Conservation (phyloP, 2,888 invertebrate genomes). For the Gandaritis pyraliata region DNA sequence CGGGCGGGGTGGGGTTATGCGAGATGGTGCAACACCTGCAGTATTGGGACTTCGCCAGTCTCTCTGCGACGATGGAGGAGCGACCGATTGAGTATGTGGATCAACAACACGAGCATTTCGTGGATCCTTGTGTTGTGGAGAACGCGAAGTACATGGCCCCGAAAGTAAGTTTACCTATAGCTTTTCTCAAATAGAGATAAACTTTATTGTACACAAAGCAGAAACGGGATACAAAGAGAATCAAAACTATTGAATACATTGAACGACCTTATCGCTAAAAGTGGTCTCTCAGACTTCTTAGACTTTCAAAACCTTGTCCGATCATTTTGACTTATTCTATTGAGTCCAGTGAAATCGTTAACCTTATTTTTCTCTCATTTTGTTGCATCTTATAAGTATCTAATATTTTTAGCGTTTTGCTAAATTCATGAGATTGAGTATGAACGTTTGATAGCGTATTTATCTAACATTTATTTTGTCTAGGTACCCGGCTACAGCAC, state of each 20-base stretch:
- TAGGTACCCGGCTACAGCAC: constrained; percentile 92
- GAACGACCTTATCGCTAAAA: too few species aligned
- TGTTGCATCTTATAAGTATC: too few species aligned
- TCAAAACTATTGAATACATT: too few species aligned
- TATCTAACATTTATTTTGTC: constrained; percentile 54
- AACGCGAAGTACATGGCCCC: constrained; percentile 91
- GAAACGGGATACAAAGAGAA: too few species aligned
- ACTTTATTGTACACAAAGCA: too few species aligned
- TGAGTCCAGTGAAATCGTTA: too few species aligned
- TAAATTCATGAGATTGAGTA: too few species aligned
- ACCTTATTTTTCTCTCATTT: too few species aligned
- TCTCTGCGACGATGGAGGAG: constrained; percentile 88
- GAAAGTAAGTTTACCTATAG: constrained; percentile 82
- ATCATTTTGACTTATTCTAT: too few species aligned
- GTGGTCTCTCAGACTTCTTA: too few species aligned
- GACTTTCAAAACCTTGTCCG: background rate
- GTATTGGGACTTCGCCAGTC: constrained; percentile 92
- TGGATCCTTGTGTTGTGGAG: constrained; percentile 87
- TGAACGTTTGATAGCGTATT: background rate
- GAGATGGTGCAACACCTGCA: constrained; percentile 97
- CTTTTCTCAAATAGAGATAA: too few species aligned
- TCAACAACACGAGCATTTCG: constrained; percentile 95
- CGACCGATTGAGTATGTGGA: constrained; percentile 94
- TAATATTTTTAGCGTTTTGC: too few species aligned
- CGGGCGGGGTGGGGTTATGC: constrained; percentile 96